Percentiles rank a stretch among this genome's conserved stretches.
Evolutionary conservation across 2,113 vertebrate species (phyloP).

Genomic region (Corythornis vintsioides): DNA sequence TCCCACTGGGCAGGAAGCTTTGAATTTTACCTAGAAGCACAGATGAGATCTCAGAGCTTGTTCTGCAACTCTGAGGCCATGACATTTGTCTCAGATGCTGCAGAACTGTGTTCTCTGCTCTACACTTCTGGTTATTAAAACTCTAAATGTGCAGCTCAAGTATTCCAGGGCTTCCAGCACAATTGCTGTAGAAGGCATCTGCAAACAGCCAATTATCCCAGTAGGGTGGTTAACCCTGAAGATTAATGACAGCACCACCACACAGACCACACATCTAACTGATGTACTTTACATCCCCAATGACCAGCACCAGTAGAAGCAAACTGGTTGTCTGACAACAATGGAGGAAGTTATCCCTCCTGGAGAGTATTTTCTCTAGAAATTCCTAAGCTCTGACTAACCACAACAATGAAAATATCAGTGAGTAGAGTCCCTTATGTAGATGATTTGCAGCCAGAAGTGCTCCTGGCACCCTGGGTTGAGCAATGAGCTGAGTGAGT

Average conservation of each 20-base stretch:
- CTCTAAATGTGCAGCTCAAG: not conserved
- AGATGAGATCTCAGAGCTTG: not conserved
- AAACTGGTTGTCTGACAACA: fast-evolving
- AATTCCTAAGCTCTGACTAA: not conserved
- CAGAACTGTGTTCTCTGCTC: not conserved
- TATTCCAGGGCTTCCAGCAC: not conserved
- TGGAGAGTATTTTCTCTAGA: not conserved
- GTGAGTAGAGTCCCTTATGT: fast-evolving
- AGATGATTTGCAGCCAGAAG: not conserved
- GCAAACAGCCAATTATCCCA: not conserved
- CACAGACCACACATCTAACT: not conserved
- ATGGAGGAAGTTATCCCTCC: not conserved
- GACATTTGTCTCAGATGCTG: not conserved
- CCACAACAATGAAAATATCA: not conserved
- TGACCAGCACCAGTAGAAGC: not conserved
- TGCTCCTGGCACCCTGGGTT: not conserved
- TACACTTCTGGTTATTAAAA: not conserved
- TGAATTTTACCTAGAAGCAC: not conserved
- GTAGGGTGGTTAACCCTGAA: not conserved
- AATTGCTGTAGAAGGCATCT: not conserved
- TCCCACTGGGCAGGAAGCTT: not conserved
- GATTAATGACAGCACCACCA: not conserved
- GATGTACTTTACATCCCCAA: not conserved
- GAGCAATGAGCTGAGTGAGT: not conserved
- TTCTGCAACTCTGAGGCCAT: not conserved